Conservation (phyloP, 1,140 invertebrate genomes). For the Tetragonula clypearis region DNA sequence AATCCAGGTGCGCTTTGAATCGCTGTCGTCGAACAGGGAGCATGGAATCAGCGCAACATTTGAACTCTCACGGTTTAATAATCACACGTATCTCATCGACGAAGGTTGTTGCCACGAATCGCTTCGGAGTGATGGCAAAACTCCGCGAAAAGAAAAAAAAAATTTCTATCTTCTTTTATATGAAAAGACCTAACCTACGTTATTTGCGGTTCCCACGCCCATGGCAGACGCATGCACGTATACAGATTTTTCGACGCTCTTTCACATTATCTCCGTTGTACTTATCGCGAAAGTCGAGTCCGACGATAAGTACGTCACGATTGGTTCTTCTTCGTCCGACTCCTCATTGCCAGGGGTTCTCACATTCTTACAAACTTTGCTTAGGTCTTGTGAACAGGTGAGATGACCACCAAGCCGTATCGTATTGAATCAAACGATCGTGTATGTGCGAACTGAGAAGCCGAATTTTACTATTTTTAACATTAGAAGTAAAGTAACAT, state of each 20-base stretch:
- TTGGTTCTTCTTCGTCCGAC: conserved; percentile 44
- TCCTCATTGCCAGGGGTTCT: conserved; percentile 50
- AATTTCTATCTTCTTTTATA: conserved; percentile 55
- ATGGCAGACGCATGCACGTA: conserved; percentile 37
- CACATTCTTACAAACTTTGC: neutral
- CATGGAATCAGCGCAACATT: conserved; percentile 16
- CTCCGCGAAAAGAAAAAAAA: conserved; percentile 41
- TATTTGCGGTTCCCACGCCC: conserved; percentile 67
- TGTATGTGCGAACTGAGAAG: neutral
- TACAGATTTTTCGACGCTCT: conserved; percentile 58
- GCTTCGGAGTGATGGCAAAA: conserved; percentile 30
- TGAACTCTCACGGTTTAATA: conserved; percentile 42
- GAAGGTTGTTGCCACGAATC: conserved; percentile 41
- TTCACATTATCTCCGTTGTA: conserved; percentile 56
- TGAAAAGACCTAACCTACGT: conserved; percentile 40
- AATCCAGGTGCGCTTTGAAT: conserved; percentile 38
- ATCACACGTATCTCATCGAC: neutral
- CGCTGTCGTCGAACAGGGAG: neutral
- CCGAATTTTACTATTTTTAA: too few relatives aligned
- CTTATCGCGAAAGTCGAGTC: conserved; percentile 65
- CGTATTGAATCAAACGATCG: neutral
- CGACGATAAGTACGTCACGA: conserved; percentile 46
- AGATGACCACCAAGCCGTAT: neutral
- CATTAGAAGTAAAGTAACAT: too few relatives aligned
- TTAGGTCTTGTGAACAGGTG: neutral